Conservation (phyloP, 1,140 invertebrate genomes). For the Caenorhabditis brenneri region DNA sequence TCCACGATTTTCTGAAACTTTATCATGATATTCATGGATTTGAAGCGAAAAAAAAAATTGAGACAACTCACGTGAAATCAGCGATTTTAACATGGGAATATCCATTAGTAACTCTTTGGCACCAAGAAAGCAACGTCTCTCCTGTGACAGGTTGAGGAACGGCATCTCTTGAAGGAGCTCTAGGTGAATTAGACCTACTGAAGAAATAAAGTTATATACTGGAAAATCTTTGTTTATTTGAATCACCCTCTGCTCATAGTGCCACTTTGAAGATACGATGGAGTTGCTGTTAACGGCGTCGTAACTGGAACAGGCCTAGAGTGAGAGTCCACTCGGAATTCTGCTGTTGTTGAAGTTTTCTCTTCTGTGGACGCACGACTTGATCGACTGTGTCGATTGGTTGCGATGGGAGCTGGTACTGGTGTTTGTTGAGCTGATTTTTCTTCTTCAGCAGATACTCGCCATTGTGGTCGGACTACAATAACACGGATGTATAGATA, state of each 20-base stretch:
- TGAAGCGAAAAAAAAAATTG: too few species aligned
- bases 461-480: not conserved
- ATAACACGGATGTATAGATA: not conserved
- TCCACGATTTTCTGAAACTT: conserved; percentile 75
- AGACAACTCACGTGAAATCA: conserved; percentile 59
- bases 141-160: conserved; percentile 72
- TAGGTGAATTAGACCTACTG: conserved; percentile 39
- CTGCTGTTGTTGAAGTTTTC: not conserved
- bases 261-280: not conserved
- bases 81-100: conserved; percentile 85
- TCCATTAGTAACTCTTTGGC: conserved; percentile 84
- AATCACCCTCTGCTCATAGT: conserved; percentile 4
- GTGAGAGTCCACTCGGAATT: conserved; percentile 26
- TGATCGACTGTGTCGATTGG: conserved; percentile 23
- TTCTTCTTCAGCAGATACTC: conserved; percentile 14
- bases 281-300: not conserved
- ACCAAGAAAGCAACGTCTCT: conserved; percentile 89
- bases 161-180: conserved; percentile 43
- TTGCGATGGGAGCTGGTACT: not conserved
- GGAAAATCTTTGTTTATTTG: too few species aligned
- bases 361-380: conserved; percentile 12
- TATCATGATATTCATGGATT: not conserved
- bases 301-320: conserved; percentile 44
- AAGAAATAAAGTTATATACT: not conserved
- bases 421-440: not conserved